phyloP scores from a whole-genome alignment of 2,113 vertebrate species.

The Balaenoptera acutorostrata region DNA sequence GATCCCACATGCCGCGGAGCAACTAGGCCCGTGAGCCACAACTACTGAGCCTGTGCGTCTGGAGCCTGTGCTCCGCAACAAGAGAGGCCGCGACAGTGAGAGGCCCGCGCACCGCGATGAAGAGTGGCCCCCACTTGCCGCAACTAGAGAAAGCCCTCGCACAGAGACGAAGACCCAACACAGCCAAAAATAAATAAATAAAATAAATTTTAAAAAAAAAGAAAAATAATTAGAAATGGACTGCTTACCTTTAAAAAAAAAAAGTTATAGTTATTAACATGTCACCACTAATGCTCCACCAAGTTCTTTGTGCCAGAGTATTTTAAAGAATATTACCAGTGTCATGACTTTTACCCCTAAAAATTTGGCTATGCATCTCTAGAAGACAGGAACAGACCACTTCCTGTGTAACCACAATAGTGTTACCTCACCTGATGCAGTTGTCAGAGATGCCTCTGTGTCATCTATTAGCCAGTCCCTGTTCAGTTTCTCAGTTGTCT shows the following conservation, averaged over 20 bases:
- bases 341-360: background rate
- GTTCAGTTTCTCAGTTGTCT: background rate
- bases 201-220: too few species aligned
- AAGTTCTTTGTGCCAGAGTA: background rate
- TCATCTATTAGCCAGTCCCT: background rate
- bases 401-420: background rate
- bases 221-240: too few species aligned
- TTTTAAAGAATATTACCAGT: background rate
- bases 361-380: background rate
- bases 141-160: too few species aligned
- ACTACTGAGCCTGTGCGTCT: too few species aligned
- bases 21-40: too few species aligned
- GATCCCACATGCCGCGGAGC: too few species aligned
- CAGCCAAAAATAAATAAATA: too few species aligned
- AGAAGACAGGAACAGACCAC: background rate
- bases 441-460: background rate
- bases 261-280: background rate
- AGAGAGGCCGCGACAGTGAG: too few species aligned
- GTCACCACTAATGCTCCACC: background rate
- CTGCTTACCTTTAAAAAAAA: background rate
- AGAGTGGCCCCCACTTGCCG: too few species aligned
- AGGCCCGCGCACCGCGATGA: too few species aligned
- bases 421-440: background rate
- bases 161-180: too few species aligned
- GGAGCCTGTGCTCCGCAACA: too few species aligned